A percentile compares a stretch with the other conserved stretches of the same genome.
Conservation (phyloP, 1,140 invertebrate species). For the Orchesella cincta region DNA sequence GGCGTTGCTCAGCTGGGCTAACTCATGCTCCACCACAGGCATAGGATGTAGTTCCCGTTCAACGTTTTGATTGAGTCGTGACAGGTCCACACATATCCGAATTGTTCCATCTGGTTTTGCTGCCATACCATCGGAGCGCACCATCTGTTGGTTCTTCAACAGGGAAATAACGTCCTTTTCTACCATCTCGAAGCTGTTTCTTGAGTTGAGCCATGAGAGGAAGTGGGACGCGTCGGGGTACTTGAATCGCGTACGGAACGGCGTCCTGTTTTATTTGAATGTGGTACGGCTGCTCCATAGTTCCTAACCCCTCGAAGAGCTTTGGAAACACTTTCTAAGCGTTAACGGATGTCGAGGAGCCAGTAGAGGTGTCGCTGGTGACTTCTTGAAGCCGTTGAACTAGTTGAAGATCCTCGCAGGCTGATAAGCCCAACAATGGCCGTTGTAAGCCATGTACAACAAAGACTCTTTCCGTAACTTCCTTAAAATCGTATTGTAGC, state of each 20-base stretch:
- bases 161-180: conserved; percentile 51
- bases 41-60: conserved; percentile 34
- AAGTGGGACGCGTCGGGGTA: conserved; percentile 38
- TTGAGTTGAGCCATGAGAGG: conserved; percentile 33
- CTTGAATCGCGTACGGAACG: conserved; percentile 23
- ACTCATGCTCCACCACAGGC: conserved; percentile 29
- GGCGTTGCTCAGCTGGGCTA: conserved; percentile 18
- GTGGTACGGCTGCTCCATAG: not conserved
- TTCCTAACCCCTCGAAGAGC: conserved; percentile 36
- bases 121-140: conserved; percentile 52
- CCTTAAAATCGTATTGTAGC: not conserved
- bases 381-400: conserved; percentile 15
- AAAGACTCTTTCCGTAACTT: not conserved
- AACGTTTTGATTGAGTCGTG: conserved; percentile 27
- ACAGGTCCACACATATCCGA: conserved; percentile 42
- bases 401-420: not conserved
- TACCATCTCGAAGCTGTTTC: conserved; percentile 44
- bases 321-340: conserved; percentile 35
- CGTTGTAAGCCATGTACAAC: conserved; percentile 7
- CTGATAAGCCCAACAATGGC: not conserved
- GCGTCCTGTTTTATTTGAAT: conserved; percentile 36
- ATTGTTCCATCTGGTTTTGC: conserved; percentile 49
- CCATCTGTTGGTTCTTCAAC: conserved; percentile 53
- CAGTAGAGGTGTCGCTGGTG: not conserved
- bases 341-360: not conserved